Base-by-base conservation (phyloP, 2,888 invertebrate species). In the Physocephala rufipes region DNA sequence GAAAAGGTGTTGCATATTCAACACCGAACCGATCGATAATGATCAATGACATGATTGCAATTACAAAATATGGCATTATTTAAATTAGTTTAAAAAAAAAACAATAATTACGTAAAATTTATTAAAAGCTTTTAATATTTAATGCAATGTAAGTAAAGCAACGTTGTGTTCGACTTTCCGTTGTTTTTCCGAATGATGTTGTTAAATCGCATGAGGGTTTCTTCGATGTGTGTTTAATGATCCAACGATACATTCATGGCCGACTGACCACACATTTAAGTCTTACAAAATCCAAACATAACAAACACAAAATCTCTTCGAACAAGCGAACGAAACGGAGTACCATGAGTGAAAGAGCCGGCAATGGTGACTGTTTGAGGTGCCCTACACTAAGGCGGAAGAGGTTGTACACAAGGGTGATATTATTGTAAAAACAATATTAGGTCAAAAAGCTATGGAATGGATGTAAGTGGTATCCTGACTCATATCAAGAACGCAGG, bases 281-380 rank as follows among this genome's bases (percentile, higher is more conserved):
- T 24, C 61, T 68, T 68, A 49, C 68, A 62, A 68, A 68, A 68
- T 61, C 47, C 9, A 67, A 45, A 45, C 28, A 47, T 24, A 47
- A 59, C 19, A 28, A 26, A 28, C 49, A 59, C 36, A 19, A 36
- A 36, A 36, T 26, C 47, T 67, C 47, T 28, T 67, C 59, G 47
- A 47, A 47, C 28, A 15, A 19, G 45, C 30, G 21, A 36, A 16
- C n/a, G 19, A 12, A n/a, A 7, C 1, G 5, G 13, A 21, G 51
- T 21, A 9, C 36, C 36, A 36, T 36, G 36, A 9, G 9, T 9
- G 5, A 36, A 36, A 4, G 36, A 36, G 30, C 1, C 51, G 65
- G 51, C 65, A 28, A 19, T 51, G 4, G 12, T 26, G 51, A 0
- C n/a, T n/a, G n/a, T 5, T 26, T 16, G 13, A 2, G n/a, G 13